A percentile compares a stretch with the other conserved stretches of the same genome.
Evolutionary conservation across 2,888 invertebrate species (phyloP).

Genomic region (Osmoderma eremita): DNA sequence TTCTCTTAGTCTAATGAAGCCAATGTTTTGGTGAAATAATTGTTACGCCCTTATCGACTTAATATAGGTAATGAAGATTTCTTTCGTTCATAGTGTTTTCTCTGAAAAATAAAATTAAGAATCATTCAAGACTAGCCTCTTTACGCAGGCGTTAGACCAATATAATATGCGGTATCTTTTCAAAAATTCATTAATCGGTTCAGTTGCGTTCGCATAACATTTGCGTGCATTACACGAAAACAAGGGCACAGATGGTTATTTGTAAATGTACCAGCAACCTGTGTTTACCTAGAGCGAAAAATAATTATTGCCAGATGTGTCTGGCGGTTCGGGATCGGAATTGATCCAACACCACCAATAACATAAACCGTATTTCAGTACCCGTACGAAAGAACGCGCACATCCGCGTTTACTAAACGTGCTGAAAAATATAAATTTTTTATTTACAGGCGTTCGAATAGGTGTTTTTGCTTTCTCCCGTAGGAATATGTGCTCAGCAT

Average conservation of each 20-base stretch:
- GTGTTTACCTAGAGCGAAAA: constrained; percentile 32
- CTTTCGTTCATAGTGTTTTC: no score
- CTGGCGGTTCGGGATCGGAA: background rate
- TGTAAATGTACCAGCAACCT: constrained; percentile 27
- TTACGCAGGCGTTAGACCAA: no score
- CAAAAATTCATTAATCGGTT: constrained; percentile 23
- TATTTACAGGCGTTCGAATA: constrained; percentile 17
- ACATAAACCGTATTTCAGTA: constrained; percentile 9
- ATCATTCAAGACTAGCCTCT: no score
- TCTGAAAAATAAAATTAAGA: no score
- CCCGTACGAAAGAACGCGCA: background rate
- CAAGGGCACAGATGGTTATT: constrained; percentile 27
- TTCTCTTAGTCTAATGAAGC: no score
- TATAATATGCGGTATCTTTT: background rate
- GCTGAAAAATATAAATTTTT: constrained; percentile 22
- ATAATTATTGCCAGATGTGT: constrained; percentile 31
- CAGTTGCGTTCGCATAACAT: constrained; percentile 1
- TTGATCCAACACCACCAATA: constrained; percentile 21
- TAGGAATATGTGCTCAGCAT: no score
- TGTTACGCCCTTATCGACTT: no score
- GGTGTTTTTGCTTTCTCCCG: background rate
- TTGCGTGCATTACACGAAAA: constrained; percentile 4
- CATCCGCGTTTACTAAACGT: constrained; percentile 33
- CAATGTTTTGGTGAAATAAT: no score
- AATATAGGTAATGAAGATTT: no score